Conservation (phyloP, 2,797 vertebrate species). For the Craterocephalus amniculus region DNA sequence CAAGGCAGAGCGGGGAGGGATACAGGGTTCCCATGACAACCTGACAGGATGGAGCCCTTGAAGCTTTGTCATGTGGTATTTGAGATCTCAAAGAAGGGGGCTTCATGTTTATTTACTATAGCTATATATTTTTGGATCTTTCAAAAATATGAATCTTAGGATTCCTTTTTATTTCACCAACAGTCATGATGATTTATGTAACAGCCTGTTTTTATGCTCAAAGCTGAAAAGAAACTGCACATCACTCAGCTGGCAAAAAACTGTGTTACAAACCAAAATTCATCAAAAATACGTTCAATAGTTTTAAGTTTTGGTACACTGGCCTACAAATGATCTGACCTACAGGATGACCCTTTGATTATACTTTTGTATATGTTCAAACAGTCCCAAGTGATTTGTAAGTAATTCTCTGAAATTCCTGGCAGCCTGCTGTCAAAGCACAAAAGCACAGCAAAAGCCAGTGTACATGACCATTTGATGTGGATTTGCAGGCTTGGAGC, state of each 20-base stretch:
- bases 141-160: not conserved
- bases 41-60: constrained; percentile 88
- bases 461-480: constrained; percentile 72
- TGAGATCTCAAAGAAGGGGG: constrained; percentile 86
- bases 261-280: not conserved
- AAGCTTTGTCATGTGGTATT: constrained; percentile 88
- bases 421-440: constrained; percentile 68
- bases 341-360: constrained; percentile 72
- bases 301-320: constrained; percentile 37
- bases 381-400: constrained; percentile 64
- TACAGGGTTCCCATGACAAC: constrained; percentile 92
- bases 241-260: not conserved
- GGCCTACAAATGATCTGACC: constrained; percentile 65
- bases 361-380: constrained; percentile 54
- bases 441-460: constrained; percentile 56
- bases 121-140: constrained; percentile 7
- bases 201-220: not conserved
- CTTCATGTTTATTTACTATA: constrained; percentile 35
- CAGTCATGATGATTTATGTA: not conserved
- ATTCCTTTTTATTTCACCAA: not conserved
- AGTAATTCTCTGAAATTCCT: constrained; percentile 68
- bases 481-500: constrained; percentile 68
- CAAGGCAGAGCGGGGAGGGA: constrained; percentile 82
- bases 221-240: not conserved
- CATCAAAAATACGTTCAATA: constrained; percentile 9